Base-by-base conservation (phyloP, 2,113 vertebrate genomes). In the Rhynchopsitta pachyrhyncha region DNA sequence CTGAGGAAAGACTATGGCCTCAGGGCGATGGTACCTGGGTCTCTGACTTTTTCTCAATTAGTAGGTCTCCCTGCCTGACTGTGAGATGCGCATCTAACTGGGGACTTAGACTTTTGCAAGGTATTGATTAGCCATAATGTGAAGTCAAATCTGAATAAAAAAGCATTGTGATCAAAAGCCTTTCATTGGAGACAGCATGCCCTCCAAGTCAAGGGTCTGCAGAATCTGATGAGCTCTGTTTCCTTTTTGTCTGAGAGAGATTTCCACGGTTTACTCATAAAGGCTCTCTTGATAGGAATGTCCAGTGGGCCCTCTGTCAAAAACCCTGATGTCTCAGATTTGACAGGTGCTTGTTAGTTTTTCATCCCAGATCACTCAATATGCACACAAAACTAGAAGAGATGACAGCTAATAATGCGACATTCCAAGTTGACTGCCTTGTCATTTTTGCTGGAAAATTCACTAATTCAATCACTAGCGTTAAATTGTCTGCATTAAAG, bases 71-170 rank as follows among this genome's bases (percentile, higher is more conserved):
- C 97, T 98, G 98, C 97, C 98, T 98, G 98, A 93, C 98, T 98
- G 98, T 97, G 98, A 98, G 98, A 98, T 97, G 97, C 97, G 98
- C 95, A 91, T 99, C 98, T 98, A 98, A 98, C 98, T 98, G 97
- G 98, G 97, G 98, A 97, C 97, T 97, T 96, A 81, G 98, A 94
- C 96, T 95, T 97, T 98, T 98, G 98, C 96, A 84, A 98, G 97
- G 96, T 99, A 99, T 99, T 99, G 99, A 99, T 99, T 99, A 99
- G 97, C 98, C 97, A 98, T 98, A 99, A 98, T 98, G 98, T 98
- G 98, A 98, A 99, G 99, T 99, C 98, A 99, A 98, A 99, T 99
- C 98, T 98, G 97, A 99, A 98, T 98, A 98, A 98, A 98, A 98
- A 98, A 98, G 98, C 97, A 74, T 90, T 89, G 92, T 98, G 99